Evolutionary conservation across 2,888 invertebrate genomes (phyloP).

Genomic region (Tinea pellionella): DNA sequence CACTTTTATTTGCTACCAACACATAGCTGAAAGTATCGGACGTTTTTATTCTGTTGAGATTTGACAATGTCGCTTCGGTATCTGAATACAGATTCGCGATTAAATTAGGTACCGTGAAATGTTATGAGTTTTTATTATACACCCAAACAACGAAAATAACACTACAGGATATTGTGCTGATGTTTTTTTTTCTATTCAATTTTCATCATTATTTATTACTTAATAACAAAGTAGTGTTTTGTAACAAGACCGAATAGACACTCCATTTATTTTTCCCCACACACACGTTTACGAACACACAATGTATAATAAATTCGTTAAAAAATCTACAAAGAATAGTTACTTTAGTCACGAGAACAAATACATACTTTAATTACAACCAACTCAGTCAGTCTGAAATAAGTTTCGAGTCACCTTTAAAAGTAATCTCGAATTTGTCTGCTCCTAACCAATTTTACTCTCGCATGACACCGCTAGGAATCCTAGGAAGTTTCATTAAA

Average conservation of each 20-base stretch:
- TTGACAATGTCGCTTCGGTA: not conserved
- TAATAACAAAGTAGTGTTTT: no score
- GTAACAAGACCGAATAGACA: no score
- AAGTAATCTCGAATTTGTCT: not conserved
- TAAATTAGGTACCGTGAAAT: not conserved
- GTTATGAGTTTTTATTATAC: not conserved
- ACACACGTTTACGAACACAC: no score
- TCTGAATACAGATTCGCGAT: not conserved
- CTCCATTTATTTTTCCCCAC: no score
- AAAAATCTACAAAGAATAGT: no score
- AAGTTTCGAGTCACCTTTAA: not conserved
- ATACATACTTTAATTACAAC: no score
- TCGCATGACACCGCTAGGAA: not conserved
- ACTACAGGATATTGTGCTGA: no score
- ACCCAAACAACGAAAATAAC: no score
- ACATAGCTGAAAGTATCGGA: conserved; percentile 2
- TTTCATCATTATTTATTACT: no score
- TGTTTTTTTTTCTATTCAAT: no score
- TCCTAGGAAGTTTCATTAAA: not conserved
- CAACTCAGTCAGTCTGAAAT: not conserved
- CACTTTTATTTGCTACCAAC: conserved; percentile 24
- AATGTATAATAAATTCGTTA: no score
- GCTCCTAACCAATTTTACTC: not conserved
- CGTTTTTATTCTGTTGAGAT: not conserved
- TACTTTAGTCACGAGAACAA: no score